Conservation (phyloP, 2,113 vertebrate species). For the Trichomycterus rosablanca region DNA sequence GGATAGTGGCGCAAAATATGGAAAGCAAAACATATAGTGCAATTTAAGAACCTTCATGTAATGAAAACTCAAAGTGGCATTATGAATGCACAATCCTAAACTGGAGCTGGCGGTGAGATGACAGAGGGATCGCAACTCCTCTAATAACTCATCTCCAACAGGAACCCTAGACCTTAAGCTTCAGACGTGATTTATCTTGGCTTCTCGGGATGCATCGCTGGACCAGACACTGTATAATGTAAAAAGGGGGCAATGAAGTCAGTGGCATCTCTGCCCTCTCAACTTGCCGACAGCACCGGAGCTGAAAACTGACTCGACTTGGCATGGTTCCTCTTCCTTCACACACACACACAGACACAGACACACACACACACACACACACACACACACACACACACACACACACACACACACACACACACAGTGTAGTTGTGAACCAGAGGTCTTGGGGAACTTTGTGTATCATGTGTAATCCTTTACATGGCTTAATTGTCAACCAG, state of each 20-base stretch:
- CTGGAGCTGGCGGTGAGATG: conserved; percentile 6
- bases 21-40: not conserved
- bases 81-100: not conserved
- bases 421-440: not conserved
- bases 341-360: not conserved
- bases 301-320: conserved; percentile 37
- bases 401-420: not conserved
- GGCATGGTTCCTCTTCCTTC: conserved; percentile 23
- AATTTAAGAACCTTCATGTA: conserved; percentile 2
- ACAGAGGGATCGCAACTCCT: conserved; percentile 15
- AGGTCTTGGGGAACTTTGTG: conserved; percentile 2
- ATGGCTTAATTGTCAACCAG: not conserved
- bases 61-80: not conserved
- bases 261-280: conserved; percentile 35
- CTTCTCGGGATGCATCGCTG: conserved; percentile 17
- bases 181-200: conserved; percentile 29
- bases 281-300: conserved; percentile 29
- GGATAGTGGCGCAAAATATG: not conserved
- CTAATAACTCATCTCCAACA: conserved; percentile 24
- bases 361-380: conserved; percentile 10
- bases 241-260: conserved; percentile 32
- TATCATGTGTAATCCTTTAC: conserved; percentile 14
- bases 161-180: conserved; percentile 22
- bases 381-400: conserved; percentile 4
- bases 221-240: conserved; percentile 21